Percentiles rank a stretch among this genome's conserved stretches.
Conservation (phyloP, 1,140 invertebrate genomes). For the Portunus trituberculatus region DNA sequence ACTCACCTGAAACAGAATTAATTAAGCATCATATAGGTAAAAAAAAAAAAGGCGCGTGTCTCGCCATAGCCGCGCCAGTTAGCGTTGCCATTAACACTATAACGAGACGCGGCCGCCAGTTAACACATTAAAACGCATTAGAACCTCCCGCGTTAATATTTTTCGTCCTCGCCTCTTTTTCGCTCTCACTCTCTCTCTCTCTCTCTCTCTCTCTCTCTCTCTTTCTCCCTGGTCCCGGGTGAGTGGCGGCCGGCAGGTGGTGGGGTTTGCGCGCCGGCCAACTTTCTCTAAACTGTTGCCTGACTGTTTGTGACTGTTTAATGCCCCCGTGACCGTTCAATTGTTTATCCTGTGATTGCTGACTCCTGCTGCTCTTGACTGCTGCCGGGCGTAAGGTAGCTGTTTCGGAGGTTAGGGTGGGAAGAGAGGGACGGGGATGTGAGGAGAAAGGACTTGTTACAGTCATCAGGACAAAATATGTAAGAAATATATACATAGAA, state of each 20-base stretch:
- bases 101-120: constrained; percentile 41
- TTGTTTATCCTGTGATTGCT: constrained; percentile 22
- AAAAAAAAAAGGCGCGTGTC: not conserved
- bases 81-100: constrained; percentile 31
- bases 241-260: constrained; percentile 3
- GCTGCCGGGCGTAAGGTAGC: not conserved
- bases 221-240: not conserved
- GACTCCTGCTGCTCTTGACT: constrained; percentile 17
- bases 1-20: constrained; percentile 31
- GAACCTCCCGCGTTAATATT: not conserved
- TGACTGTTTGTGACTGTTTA: constrained; percentile 22
- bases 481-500: constrained; percentile 12
- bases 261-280: not conserved
- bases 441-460: not conserved
- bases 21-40: constrained; percentile 40
- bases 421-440: not conserved
- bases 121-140: constrained; percentile 55
- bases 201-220: not conserved
- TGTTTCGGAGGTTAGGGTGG: not conserved
- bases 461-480: not conserved
- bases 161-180: not conserved
- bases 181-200: not conserved
- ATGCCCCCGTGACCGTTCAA: constrained; percentile 1
- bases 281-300: constrained; percentile 22
- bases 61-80: constrained; percentile 3